Percentiles rank a stretch among this genome's conserved stretches.
Evolutionary conservation across 2,113 vertebrate species (phyloP).

Genomic region (Forbesichthys agassizii): DNA sequence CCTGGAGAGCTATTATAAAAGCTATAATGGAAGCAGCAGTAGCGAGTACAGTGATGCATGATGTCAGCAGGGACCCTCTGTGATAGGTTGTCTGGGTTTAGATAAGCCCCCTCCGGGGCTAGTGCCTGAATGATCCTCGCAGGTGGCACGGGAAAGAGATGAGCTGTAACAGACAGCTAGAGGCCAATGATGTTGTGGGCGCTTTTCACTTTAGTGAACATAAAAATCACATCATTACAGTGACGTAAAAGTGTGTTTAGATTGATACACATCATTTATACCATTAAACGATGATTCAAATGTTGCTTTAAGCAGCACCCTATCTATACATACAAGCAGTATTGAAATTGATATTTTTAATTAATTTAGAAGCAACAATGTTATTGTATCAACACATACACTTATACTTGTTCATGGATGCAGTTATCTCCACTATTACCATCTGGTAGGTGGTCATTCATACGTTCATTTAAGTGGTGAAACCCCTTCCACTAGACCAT

Average conservation of each 20-base stretch:
- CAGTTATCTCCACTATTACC: too few species aligned
- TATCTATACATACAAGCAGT: too few species aligned
- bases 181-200: neutral
- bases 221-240: neutral
- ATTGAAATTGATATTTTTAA: too few species aligned
- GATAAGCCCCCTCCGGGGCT: constrained; percentile 6
- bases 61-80: constrained; percentile 22
- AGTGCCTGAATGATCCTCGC: neutral
- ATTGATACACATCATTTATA: neutral
- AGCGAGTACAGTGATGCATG: neutral
- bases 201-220: constrained; percentile 9
- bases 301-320: too few species aligned
- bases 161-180: neutral
- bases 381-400: too few species aligned
- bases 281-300: too few species aligned
- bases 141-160: constrained; percentile 7
- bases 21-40: neutral
- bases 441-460: too few species aligned
- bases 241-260: neutral
- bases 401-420: too few species aligned
- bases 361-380: too few species aligned
- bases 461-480: too few species aligned
- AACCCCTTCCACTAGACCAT: too few species aligned
- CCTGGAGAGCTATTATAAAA: neutral
- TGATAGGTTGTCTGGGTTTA: constrained; percentile 17